These are phyloP conservation scores for Rhynchomys soricoides DNA, from an alignment of 2,113 vertebrate genomes.

Conservation along the genomic window DNA sequence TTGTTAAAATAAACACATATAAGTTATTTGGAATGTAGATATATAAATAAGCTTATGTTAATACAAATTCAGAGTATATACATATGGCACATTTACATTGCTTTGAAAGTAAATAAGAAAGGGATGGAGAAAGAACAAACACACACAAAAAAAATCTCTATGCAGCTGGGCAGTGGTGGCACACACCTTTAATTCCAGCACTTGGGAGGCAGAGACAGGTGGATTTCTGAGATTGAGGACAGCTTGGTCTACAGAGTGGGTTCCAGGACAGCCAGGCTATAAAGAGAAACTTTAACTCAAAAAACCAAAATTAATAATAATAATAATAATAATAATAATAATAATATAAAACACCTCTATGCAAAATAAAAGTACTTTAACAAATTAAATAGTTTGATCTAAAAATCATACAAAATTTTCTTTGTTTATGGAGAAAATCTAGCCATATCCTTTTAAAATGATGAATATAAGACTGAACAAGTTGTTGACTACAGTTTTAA, in stretches of 20 bases:
- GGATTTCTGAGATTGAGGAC: too few relatives aligned
- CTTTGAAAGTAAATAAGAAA: neutral
- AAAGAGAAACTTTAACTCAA: too few relatives aligned
- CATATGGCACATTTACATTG: neutral
- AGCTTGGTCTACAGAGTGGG: too few relatives aligned
- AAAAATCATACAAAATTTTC: neutral
- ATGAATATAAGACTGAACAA: neutral
- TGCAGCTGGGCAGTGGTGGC: too few relatives aligned
- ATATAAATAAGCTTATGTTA: neutral
- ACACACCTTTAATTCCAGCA: too few relatives aligned
- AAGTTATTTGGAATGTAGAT: neutral
- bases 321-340: too few relatives aligned
- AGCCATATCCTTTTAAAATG: neutral
- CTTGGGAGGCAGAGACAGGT: too few relatives aligned
- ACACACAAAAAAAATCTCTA: neutral
- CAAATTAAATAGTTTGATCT: constrained; percentile 7
- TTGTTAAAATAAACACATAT: neutral
- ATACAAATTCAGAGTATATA: neutral
- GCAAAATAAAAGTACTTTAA: neutral
- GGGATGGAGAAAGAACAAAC: neutral
- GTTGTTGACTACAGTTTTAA: neutral
- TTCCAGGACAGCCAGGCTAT: too few relatives aligned
- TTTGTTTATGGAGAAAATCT: neutral
- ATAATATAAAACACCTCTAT: too few relatives aligned
- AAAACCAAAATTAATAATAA: too few relatives aligned